Base-by-base conservation (phyloP, 2,797 vertebrate genomes). In the Vespertilio murinus region DNA sequence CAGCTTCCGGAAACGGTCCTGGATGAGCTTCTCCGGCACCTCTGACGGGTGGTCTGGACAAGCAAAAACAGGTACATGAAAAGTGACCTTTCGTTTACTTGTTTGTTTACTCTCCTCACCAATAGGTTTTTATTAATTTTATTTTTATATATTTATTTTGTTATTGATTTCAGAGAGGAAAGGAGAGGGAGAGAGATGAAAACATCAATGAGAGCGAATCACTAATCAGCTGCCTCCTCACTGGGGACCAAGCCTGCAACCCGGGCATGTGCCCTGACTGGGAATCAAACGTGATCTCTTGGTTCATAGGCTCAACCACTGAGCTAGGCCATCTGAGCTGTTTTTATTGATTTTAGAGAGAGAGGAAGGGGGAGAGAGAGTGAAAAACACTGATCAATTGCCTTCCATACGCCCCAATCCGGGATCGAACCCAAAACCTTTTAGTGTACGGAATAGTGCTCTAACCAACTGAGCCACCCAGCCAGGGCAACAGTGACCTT, bases 1-100 rank as follows among this genome's bases (percentile, higher is more conserved):
- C 78, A 99, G 98, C 97, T 99, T 99, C 97, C 98, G 98, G 97
- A 99, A 99, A 49, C 99, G 98, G 95, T 99, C 99, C 97, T 98
- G 98, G 95, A 99, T 98, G 96, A 99, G 98, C 94, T 99, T 98
- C 97, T 99, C 99, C 0, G 99, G 98, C 23, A 98, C 98, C 97
- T 99, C 99, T 0, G 98, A 98, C 10, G 98, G 98, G 95, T 99
- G 99, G 97, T 99, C 99, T 99, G 88, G n/a, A 93, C 28, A 77
- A 65, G 85, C 28, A 56, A 56, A 97, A 96, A 47, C 8, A 92
- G 25, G 86, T 75, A 85, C 0, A 11, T 77, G 65, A 83, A 52
- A 23, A 61, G 8, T 33, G 64, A 18, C 56, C 20, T 59, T 84
- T 16, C 61, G 59, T 85, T 7, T 38, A 59, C 17, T 64, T 16